These are phyloP conservation scores for Notodonta dromedarius DNA, from an alignment of 2,888 invertebrate species.

Conservation along the genomic window DNA sequence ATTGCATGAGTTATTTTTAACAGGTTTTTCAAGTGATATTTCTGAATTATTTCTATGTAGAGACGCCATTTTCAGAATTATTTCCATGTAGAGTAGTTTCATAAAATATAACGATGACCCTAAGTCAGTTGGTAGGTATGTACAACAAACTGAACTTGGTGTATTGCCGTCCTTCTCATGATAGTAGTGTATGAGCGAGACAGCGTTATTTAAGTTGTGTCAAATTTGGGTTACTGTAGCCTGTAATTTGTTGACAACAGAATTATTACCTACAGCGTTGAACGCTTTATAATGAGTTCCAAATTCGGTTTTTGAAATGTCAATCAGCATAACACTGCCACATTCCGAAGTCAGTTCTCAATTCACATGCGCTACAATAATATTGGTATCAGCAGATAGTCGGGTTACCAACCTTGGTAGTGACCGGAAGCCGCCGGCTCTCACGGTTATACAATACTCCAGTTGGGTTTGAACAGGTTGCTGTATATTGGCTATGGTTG, in stretches of 20 bases:
- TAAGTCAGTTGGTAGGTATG: too few species aligned
- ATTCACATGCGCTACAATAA: conserved; percentile 14
- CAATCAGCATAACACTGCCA: conserved; percentile 29
- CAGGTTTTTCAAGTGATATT: conserved; percentile 23
- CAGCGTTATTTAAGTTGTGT: too few species aligned
- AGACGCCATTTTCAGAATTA: neutral
- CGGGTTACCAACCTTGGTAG: conserved; percentile 30
- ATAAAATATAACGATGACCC: neutral
- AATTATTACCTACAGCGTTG: neutral
- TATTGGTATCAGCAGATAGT: conserved; percentile 12
- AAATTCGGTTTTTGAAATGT: conserved; percentile 23
- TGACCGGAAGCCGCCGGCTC: conserved; percentile 42
- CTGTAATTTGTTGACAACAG: too few species aligned
- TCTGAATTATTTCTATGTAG: conserved; percentile 13
- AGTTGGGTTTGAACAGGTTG: conserved; percentile 52
- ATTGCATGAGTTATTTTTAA: conserved; percentile 35
- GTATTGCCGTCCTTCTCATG: too few species aligned
- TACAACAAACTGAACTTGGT: too few species aligned
- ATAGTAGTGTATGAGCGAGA: too few species aligned
- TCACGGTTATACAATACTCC: conserved; percentile 54
- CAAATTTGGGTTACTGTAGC: too few species aligned
- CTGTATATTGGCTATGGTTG: conserved; percentile 32
- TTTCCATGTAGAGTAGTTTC: neutral
- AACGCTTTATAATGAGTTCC: conserved; percentile 23
- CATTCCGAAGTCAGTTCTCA: conserved; percentile 12